phyloP scores from a whole-genome alignment of 92 coral and sea anemone species.

The Nematostella vectensis region DNA sequence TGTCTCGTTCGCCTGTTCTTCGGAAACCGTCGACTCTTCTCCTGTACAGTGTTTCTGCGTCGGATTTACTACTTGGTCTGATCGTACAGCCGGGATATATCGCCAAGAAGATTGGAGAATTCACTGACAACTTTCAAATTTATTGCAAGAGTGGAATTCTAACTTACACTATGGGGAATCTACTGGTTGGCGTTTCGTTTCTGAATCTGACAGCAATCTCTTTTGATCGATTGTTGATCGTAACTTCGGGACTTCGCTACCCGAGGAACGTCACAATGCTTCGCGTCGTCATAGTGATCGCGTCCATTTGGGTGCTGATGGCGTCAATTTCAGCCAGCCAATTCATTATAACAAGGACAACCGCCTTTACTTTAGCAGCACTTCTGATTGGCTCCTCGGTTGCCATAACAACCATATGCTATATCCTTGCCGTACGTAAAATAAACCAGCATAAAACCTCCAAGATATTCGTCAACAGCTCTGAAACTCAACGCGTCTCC shows the following conservation, averaged over 20 bases:
- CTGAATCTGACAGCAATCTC: neutral
- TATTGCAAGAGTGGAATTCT: neutral
- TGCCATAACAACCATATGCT: slow-evolving; percentile 3
- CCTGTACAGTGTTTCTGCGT: too few species aligned
- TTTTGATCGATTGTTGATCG: slow-evolving; percentile 1
- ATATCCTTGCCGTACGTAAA: neutral
- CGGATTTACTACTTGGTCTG: too few species aligned
- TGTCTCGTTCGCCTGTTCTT: too few species aligned
- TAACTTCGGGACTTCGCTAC: neutral
- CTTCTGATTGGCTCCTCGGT: neutral
- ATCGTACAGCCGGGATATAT: too few species aligned
- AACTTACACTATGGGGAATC: neutral
- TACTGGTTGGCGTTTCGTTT: neutral
- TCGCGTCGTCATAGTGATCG: neutral
- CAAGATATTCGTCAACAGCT: neutral
- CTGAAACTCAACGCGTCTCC: neutral
- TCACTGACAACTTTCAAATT: neutral
- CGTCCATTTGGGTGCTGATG: neutral
- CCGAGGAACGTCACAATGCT: neutral
- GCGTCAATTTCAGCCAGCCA: neutral
- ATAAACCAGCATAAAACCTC: neutral
- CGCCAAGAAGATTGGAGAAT: slow-evolving; percentile 1
- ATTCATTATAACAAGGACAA: neutral
- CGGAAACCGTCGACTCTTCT: too few species aligned
- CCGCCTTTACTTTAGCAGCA: neutral